Evolutionary conservation across 1,140 invertebrate species (phyloP).

Genomic region (Catajapyx aquilonaris): DNA sequence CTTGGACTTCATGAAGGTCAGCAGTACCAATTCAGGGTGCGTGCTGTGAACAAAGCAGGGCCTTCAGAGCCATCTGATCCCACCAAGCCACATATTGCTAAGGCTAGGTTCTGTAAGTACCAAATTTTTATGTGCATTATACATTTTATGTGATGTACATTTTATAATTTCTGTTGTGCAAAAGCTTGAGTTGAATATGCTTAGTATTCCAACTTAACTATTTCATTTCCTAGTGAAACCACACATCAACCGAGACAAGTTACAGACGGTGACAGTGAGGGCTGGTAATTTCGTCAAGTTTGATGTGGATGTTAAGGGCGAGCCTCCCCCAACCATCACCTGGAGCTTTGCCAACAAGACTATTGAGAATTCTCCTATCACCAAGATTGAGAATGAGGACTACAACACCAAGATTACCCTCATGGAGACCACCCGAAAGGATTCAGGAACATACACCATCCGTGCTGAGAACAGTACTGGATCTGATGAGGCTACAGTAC

Average conservation of each 20-base stretch:
- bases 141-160: no score
- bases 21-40: slow-evolving; percentile 78
- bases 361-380: slow-evolving; percentile 33
- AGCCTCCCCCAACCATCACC: slow-evolving; percentile 76
- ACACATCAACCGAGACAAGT: slow-evolving; percentile 73
- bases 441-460: slow-evolving; percentile 79
- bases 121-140: no score
- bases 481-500: slow-evolving; percentile 79
- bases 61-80: slow-evolving; percentile 71
- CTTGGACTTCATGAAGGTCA: slow-evolving; percentile 76
- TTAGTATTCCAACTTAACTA: neutral
- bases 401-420: slow-evolving; percentile 75
- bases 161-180: no score
- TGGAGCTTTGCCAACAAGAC: slow-evolving; percentile 62
- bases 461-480: slow-evolving; percentile 82
- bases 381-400: slow-evolving; percentile 76
- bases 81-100: slow-evolving; percentile 67
- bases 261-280: slow-evolving; percentile 68
- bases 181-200: no score
- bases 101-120: slow-evolving; percentile 66
- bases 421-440: slow-evolving; percentile 51
- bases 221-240: slow-evolving; percentile 54
- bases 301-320: slow-evolving; percentile 84
- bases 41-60: slow-evolving; percentile 86
- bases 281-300: slow-evolving; percentile 79